These are phyloP conservation scores for Channa striata DNA, from an alignment of 2,797 vertebrate species.

Conservation along the genomic window DNA sequence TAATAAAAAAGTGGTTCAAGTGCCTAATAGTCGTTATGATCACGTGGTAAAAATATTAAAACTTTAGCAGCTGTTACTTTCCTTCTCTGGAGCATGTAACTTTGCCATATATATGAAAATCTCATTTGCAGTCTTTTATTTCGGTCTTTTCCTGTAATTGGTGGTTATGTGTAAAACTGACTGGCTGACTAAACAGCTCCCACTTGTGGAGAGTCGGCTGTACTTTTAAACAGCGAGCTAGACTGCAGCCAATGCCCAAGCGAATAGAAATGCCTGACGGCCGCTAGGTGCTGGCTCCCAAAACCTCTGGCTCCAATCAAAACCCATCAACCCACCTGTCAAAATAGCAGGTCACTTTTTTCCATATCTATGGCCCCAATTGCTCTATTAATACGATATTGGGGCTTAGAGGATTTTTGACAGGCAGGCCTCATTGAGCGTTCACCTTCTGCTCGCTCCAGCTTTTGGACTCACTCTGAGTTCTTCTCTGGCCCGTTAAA, in stretches of 20 bases:
- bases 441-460: too few relatives aligned
- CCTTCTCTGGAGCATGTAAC: not conserved
- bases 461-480: too few relatives aligned
- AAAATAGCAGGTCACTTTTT: too few relatives aligned
- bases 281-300: too few relatives aligned
- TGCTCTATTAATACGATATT: too few relatives aligned
- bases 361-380: too few relatives aligned
- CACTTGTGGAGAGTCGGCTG: slow-evolving; percentile 18
- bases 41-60: not conserved
- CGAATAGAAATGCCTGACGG: too few relatives aligned
- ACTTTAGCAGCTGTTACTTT: not conserved
- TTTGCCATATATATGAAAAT: not conserved
- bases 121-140: not conserved
- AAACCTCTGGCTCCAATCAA: too few relatives aligned
- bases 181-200: slow-evolving; percentile 15
- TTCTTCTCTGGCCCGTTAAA: too few relatives aligned
- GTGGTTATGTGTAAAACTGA: not conserved
- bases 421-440: too few relatives aligned
- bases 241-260: not conserved
- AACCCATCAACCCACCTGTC: too few relatives aligned
- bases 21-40: not conserved
- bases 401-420: too few relatives aligned
- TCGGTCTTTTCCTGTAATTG: not conserved
- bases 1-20: not conserved
- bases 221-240: slow-evolving; percentile 3